Conservation (phyloP, 2,113 vertebrate species). For the Megatriorchis doriae region DNA sequence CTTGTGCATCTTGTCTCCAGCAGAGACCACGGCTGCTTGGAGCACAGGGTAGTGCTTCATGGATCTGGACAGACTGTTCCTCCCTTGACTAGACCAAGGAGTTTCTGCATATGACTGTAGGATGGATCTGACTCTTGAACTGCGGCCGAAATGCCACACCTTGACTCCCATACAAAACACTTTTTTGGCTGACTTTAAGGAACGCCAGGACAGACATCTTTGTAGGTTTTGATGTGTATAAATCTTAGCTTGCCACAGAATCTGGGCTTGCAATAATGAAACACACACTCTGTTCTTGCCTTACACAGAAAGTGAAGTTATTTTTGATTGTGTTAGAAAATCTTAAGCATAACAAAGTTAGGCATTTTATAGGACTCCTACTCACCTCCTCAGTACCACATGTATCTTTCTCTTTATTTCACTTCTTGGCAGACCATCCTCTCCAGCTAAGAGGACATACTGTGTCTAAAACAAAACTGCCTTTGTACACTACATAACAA, state of each 20-base stretch:
- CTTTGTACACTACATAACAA: not conserved
- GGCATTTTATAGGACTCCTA: constrained; percentile 26
- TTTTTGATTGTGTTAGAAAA: constrained; percentile 5
- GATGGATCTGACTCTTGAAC: not conserved
- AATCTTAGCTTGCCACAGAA: not conserved
- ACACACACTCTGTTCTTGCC: not conserved
- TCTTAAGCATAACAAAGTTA: not conserved
- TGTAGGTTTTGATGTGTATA: not conserved
- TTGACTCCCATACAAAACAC: not conserved
- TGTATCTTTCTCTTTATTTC: constrained; percentile 12
- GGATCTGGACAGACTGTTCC: fast-evolving
- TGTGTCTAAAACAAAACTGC: constrained; percentile 14
- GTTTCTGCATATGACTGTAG: not conserved
- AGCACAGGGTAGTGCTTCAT: not conserved
- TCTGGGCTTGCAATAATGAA: not conserved
- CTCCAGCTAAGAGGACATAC: constrained; percentile 4
- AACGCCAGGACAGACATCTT: not conserved
- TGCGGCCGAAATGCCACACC: not conserved
- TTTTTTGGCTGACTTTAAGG: not conserved
- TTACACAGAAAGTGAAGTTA: not conserved
- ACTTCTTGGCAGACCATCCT: constrained; percentile 16
- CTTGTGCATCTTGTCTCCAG: not conserved
- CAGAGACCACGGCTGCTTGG: not conserved
- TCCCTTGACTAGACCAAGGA: not conserved
- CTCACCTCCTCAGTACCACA: constrained; percentile 41